phyloP scores from a whole-genome alignment of 2,797 vertebrate genomes.

The Intellagama lesueurii region DNA sequence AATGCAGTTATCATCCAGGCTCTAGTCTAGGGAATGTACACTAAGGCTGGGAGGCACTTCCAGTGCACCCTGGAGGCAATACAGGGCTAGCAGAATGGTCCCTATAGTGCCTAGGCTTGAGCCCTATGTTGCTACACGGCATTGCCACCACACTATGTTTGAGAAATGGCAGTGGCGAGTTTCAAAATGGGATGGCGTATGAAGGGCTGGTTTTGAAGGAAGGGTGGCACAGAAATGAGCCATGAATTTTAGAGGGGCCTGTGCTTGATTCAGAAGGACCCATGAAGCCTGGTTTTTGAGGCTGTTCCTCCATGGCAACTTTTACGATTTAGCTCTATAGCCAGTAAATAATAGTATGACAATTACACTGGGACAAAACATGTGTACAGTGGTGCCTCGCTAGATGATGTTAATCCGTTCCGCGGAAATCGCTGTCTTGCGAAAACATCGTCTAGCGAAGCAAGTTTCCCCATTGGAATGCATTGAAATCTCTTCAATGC shows the following conservation, averaged over 20 bases:
- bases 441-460: too few species aligned
- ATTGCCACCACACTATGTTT: too few species aligned
- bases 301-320: not conserved
- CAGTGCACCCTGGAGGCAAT: not conserved
- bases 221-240: not conserved
- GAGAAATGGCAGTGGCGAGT: too few species aligned
- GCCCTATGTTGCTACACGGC: too few species aligned
- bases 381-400: too few species aligned
- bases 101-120: not conserved
- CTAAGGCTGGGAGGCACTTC: not conserved
- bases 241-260: not conserved
- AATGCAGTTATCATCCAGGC: not conserved
- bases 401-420: too few species aligned
- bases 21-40: not conserved
- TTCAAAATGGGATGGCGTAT: not conserved
- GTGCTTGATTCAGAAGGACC: not conserved
- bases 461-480: too few species aligned
- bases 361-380: too few species aligned
- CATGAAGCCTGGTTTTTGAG: not conserved
- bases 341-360: too few species aligned
- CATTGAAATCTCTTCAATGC: too few species aligned
- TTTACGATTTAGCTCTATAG: not conserved
- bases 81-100: not conserved
- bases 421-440: too few species aligned
- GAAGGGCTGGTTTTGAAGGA: not conserved